Conservation (phyloP, 1,140 invertebrate species). For the Drosophila obscura region DNA sequence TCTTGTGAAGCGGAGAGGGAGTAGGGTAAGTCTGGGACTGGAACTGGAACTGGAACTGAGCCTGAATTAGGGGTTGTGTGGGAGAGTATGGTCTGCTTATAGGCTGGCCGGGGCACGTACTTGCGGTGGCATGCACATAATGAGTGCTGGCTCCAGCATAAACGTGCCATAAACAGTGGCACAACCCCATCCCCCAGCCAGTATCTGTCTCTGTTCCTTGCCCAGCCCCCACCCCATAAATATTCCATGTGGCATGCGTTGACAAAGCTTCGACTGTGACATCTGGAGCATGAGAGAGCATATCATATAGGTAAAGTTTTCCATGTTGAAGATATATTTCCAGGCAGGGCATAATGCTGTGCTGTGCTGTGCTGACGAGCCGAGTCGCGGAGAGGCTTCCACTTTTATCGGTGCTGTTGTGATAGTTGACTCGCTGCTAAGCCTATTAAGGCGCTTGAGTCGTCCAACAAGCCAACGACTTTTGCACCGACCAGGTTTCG, state of each 20-base stretch:
- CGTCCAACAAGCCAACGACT: conserved; percentile 72
- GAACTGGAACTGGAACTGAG: conserved; percentile 18
- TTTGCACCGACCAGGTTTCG: conserved; percentile 69
- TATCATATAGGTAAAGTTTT: conserved; percentile 62
- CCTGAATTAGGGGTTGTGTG: conserved; percentile 22
- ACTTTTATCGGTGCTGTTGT: conserved; percentile 78
- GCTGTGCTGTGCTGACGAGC: conserved; percentile 10
- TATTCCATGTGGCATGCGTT: conserved; percentile 58
- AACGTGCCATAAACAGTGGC: conserved; percentile 61
- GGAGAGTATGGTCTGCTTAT: conserved; percentile 33
- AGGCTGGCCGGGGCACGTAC: conserved; percentile 44
- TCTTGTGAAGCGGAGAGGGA: neutral
- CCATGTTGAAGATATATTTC: conserved; percentile 13
- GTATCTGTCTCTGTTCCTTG: neutral
- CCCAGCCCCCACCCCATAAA: conserved; percentile 23
- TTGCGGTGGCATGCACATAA: conserved; percentile 42
- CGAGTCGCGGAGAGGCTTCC: conserved; percentile 22
- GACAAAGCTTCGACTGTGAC: conserved; percentile 62
- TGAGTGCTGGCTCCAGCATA: conserved; percentile 43
- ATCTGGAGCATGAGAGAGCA: conserved; percentile 67
- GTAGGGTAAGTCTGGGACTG: conserved; percentile 22
- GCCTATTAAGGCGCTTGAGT: conserved; percentile 75
- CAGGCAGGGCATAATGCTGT: conserved; percentile 8
- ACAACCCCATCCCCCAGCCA: neutral
- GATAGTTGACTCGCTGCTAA: conserved; percentile 77